A percentile compares a stretch with the other conserved stretches of the same genome.
These are phyloP conservation scores for Daphoenositta chrysoptera DNA, from an alignment of 2,113 vertebrate genomes.

Conservation along the genomic window DNA sequence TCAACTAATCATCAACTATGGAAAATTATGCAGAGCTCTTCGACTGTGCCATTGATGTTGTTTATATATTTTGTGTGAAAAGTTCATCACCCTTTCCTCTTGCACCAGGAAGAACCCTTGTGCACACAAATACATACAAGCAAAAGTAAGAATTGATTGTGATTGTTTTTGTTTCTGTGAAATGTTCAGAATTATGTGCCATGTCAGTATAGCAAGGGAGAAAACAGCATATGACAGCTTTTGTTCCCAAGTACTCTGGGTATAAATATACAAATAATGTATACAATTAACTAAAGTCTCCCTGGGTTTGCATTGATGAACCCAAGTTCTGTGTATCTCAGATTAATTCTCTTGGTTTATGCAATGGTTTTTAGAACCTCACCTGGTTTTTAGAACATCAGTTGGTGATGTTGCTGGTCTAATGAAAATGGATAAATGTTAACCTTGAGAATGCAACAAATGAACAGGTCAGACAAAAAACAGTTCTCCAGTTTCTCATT, in stretches of 20 bases:
- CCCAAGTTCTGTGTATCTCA: not conserved
- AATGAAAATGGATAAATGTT: not conserved
- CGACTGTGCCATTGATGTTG: not conserved
- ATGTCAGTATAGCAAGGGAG: not conserved
- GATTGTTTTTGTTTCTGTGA: not conserved
- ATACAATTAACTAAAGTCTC: not conserved
- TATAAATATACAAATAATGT: not conserved
- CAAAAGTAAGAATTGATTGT: not conserved
- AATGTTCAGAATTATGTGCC: not conserved
- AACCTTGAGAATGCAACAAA: not conserved
- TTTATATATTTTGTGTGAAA: not conserved
- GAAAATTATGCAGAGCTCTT: not conserved
- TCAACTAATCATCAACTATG: not conserved
- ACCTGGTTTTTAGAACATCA: not conserved
- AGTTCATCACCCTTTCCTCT: not conserved
- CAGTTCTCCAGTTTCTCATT: not conserved
- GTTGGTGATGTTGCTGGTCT: not conserved
- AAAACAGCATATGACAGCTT: not conserved
- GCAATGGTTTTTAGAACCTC: not conserved
- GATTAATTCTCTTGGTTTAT: not conserved
- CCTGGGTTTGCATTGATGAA: not conserved
- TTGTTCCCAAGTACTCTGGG: not conserved
- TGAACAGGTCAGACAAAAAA: not conserved
- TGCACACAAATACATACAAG: not conserved
- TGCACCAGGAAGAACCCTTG: fast-evolving